These are phyloP conservation scores for Apamea crenata DNA, from an alignment of 2,888 invertebrate genomes.

Conservation along the genomic window DNA sequence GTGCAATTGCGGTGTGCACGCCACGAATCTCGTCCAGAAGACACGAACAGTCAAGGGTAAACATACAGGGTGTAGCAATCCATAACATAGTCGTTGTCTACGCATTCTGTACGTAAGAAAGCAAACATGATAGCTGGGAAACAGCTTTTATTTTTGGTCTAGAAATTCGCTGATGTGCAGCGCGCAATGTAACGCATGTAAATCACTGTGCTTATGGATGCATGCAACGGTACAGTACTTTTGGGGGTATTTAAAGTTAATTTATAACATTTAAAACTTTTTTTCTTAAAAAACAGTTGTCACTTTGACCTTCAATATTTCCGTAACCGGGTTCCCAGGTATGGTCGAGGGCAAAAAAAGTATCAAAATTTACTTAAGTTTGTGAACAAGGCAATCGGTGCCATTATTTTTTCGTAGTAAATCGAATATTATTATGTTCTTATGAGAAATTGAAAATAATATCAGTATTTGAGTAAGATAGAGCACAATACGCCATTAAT, in stretches of 20 bases:
- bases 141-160: not conserved
- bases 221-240: not conserved
- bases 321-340: not conserved
- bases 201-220: not conserved
- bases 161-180: not conserved
- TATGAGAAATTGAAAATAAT: constrained; percentile 5
- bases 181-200: not conserved
- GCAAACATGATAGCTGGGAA: not conserved
- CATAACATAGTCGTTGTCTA: too few relatives aligned
- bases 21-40: not conserved
- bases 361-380: too few relatives aligned
- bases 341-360: not conserved
- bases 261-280: not conserved
- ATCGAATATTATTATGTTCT: constrained; percentile 5
- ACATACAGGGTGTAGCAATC: not conserved
- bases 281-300: not conserved
- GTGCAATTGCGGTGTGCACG: not conserved
- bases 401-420: not conserved
- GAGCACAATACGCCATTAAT: not conserved
- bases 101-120: not conserved
- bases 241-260: not conserved
- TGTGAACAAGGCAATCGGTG: too few relatives aligned
- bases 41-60: not conserved
- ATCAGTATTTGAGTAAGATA: constrained; percentile 29
- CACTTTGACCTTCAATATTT: not conserved